Percentiles rank a stretch among this genome's conserved stretches.
Conservation (phyloP, 2,888 invertebrate genomes). For the Parascotia fuliginaria region DNA sequence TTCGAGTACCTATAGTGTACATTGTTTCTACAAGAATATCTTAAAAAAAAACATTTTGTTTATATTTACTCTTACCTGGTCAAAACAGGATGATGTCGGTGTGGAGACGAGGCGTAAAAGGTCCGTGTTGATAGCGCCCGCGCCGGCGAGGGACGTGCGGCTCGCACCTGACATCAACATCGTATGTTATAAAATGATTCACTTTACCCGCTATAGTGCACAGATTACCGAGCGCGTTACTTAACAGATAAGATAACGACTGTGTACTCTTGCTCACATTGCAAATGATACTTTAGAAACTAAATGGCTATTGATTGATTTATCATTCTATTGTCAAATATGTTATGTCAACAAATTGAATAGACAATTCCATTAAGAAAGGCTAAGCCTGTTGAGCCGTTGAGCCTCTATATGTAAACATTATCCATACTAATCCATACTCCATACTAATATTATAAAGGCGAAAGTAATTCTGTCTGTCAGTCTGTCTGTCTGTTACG, state of each 20-base stretch:
- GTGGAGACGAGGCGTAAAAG: constrained; percentile 37
- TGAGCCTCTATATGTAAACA: too few relatives aligned
- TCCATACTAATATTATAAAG: too few relatives aligned
- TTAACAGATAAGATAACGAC: constrained; percentile 75
- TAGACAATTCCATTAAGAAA: background rate
- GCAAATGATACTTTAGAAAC: constrained; percentile 51
- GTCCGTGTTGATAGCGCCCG: constrained; percentile 47
- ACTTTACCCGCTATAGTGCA: constrained; percentile 50
- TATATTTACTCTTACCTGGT: constrained; percentile 56
- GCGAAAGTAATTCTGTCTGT: too few relatives aligned
- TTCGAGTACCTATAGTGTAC: too few relatives aligned
- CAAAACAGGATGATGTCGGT: constrained; percentile 41
- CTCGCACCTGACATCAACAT: constrained; percentile 77
- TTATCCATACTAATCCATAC: too few relatives aligned
- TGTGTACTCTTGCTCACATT: constrained; percentile 54
- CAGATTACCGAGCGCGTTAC: constrained; percentile 59
- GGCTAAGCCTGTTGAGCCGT: too few relatives aligned
- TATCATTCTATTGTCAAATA: background rate
- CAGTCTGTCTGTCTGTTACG: too few relatives aligned
- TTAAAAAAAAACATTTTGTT: background rate
- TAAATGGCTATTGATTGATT: constrained; percentile 44
- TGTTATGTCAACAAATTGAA: background rate
- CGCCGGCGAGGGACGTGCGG: constrained; percentile 63
- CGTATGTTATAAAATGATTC: constrained; percentile 57
- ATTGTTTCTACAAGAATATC: background rate